Conservation (phyloP, 2,797 vertebrate species). For the Acrocephalus scirpaceus region DNA sequence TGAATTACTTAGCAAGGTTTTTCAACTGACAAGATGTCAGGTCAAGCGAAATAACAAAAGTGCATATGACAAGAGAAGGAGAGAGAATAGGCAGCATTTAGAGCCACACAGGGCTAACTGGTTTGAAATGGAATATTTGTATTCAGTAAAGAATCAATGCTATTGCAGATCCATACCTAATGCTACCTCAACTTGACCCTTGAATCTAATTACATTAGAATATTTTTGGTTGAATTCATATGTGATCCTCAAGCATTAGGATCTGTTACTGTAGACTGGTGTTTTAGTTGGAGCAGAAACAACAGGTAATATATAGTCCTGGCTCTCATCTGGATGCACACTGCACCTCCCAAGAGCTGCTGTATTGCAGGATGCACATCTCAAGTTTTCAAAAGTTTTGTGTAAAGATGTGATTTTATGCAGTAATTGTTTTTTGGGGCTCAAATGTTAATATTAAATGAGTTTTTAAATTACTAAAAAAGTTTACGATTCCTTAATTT, state of each 20-base stretch:
- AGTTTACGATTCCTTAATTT: not conserved
- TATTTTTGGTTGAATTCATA: not conserved
- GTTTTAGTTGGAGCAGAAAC: not conserved
- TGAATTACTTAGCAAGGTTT: not conserved
- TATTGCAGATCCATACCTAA: not conserved
- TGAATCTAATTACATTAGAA: not conserved
- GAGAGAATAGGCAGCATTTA: not conserved
- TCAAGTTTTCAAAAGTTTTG: not conserved
- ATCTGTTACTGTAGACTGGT: not conserved
- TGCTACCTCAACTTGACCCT: not conserved
- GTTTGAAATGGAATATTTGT: not conserved
- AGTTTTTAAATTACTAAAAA: not conserved
- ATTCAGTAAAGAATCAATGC: not conserved
- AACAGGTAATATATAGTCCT: not conserved
- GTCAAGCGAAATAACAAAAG: not conserved
- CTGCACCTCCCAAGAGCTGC: not conserved
- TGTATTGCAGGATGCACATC: not conserved
- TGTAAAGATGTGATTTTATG: not conserved
- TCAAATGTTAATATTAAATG: not conserved
- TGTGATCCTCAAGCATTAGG: not conserved
- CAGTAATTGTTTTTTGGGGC: not conserved
- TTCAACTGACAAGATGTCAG: not conserved
- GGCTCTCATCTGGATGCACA: not conserved
- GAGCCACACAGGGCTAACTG: not conserved
- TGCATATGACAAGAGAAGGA: not conserved